Evolutionary conservation across 2,113 vertebrate genomes (phyloP).

Genomic region (Diglossa brunneiventris): DNA sequence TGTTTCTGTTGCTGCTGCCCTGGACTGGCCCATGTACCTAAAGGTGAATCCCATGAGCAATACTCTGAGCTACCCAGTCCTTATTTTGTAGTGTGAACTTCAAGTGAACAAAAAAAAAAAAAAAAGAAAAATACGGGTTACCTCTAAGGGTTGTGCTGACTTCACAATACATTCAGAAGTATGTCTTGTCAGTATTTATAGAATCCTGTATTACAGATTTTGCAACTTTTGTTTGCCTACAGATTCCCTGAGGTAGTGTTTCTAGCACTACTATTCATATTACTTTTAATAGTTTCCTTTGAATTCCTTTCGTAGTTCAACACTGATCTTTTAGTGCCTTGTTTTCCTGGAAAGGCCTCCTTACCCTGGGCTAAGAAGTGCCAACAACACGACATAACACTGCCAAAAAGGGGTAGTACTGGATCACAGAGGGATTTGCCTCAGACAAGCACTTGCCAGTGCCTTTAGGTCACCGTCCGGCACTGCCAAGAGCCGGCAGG

Average conservation of each 20-base stretch:
- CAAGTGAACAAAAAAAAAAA: background rate
- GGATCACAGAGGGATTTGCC: background rate
- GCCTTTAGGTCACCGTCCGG: background rate
- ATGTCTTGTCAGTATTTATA: background rate
- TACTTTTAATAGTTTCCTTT: background rate
- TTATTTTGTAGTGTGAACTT: background rate
- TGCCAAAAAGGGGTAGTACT: background rate
- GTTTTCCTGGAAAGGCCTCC: background rate
- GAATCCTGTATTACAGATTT: background rate
- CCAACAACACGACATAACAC: background rate
- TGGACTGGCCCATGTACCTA: rapidly evolving
- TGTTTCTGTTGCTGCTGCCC: background rate
- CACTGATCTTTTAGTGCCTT: background rate
- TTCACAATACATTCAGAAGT: background rate
- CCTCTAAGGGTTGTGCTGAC: background rate
- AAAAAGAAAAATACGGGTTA: background rate
- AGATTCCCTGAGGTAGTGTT: background rate
- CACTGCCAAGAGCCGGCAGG: background rate
- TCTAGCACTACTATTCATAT: background rate
- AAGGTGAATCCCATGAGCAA: background rate
- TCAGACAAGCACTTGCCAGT: background rate
- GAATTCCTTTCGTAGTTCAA: background rate
- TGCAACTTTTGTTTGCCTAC: background rate
- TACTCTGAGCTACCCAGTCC: background rate
- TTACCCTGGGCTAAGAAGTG: background rate